Evolutionary conservation across 1,140 invertebrate species (phyloP).

Genomic region (Caerostris darwini): DNA sequence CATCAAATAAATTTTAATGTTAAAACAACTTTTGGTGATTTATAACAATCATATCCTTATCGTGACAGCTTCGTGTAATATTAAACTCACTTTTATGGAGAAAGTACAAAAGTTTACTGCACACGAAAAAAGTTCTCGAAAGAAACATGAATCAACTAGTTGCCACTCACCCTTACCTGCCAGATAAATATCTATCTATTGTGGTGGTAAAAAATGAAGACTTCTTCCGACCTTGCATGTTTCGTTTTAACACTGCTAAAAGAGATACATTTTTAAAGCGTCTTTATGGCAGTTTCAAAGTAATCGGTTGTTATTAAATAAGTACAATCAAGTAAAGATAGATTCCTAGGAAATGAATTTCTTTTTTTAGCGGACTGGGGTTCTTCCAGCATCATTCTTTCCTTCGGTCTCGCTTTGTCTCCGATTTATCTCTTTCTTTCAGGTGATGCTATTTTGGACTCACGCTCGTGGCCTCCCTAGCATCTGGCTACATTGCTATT

Average conservation of each 20-base stretch:
- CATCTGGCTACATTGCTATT: conserved; percentile 75
- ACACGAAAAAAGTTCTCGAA: not conserved
- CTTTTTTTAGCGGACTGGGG: conserved; percentile 73
- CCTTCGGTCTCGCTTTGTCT: conserved; percentile 70
- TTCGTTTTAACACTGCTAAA: not conserved
- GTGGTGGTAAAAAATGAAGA: not conserved
- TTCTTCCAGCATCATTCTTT: conserved; percentile 71
- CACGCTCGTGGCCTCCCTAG: conserved; percentile 62
- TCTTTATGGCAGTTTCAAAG: not conserved
- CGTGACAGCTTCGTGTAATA: not conserved
- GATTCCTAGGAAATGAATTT: conserved; percentile 38
- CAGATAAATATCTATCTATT: not conserved
- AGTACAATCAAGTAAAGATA: conserved; percentile 44
- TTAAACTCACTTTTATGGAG: conserved; percentile 1
- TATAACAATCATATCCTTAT: not conserved
- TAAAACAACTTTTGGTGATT: not conserved
- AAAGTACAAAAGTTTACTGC: not conserved
- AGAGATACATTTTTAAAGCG: not conserved
- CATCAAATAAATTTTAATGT: not conserved
- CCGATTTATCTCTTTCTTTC: conserved; percentile 75
- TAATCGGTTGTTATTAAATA: conserved; percentile 39
- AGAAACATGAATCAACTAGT: conserved; percentile 10
- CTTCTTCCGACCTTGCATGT: not conserved
- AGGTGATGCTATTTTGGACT: conserved; percentile 70
- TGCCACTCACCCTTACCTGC: not conserved